These are phyloP conservation scores for Patella caerulea DNA, from an alignment of 2,888 invertebrate species.

Conservation along the genomic window DNA sequence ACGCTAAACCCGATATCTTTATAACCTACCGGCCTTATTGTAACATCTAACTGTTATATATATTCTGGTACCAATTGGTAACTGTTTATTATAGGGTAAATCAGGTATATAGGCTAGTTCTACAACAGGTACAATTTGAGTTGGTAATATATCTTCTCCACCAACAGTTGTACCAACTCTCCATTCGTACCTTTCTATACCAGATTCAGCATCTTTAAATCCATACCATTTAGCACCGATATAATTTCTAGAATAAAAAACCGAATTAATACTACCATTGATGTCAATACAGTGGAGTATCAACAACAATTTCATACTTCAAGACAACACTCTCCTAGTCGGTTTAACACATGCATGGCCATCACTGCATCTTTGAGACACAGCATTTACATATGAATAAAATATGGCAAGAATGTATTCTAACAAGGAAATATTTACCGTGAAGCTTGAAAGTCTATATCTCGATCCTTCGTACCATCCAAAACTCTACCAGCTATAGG, in stretches of 20 bases:
- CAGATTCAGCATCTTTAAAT: constrained; percentile 48
- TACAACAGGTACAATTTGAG: constrained; percentile 30
- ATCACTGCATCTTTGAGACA: too few relatives aligned
- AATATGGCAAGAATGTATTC: too few relatives aligned
- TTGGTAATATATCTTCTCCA: constrained; percentile 34
- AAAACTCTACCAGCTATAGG: constrained; percentile 44
- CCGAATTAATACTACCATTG: too few relatives aligned
- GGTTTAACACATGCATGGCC: too few relatives aligned
- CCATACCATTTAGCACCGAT: constrained; percentile 47
- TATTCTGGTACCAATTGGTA: constrained; percentile 35
- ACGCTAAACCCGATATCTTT: too few relatives aligned
- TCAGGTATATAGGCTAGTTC: constrained; percentile 23
- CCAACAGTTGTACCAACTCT: constrained; percentile 42
- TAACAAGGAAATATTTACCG: not conserved
- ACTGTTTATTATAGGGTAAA: not conserved
- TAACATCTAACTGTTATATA: constrained; percentile 41
- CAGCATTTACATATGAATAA: too few relatives aligned
- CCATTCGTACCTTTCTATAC: constrained; percentile 46
- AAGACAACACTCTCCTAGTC: too few relatives aligned
- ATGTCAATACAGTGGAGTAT: too few relatives aligned
- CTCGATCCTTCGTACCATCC: constrained; percentile 42
- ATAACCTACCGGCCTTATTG: constrained; percentile 39
- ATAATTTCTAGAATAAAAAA: constrained; percentile 9
- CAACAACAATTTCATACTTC: too few relatives aligned
- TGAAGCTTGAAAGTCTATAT: constrained; percentile 44